Percentiles rank a stretch among this genome's conserved stretches.
phyloP scores from a whole-genome alignment of 2,797 vertebrate species.

The Alcedo atthis region DNA sequence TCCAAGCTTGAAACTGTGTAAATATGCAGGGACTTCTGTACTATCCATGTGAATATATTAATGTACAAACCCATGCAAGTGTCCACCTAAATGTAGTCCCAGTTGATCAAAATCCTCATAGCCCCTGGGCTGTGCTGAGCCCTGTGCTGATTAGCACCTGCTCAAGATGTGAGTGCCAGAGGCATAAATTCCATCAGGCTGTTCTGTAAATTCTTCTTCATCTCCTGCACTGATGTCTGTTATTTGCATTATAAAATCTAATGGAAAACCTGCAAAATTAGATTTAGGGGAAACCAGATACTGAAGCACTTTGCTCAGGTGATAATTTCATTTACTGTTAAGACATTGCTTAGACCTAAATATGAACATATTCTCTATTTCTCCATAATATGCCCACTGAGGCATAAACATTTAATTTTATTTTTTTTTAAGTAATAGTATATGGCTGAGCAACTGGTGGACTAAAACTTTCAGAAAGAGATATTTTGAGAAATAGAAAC shows the following conservation, averaged over 20 bases:
- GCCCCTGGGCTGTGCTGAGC: not conserved
- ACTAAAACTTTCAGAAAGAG: not conserved
- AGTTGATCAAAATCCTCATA: not conserved
- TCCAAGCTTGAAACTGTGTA: not conserved
- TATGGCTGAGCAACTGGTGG: not conserved
- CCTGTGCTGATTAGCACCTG: not conserved
- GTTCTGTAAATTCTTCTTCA: not conserved
- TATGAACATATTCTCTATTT: not conserved
- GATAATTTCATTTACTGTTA: slow-evolving; percentile 34
- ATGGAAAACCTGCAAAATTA: slow-evolving; percentile 14
- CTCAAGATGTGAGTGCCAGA: not conserved
- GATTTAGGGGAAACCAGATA: not conserved
- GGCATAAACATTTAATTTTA: not conserved
- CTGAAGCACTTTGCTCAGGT: slow-evolving; percentile 22
- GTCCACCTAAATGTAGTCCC: not conserved
- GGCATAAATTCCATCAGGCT: not conserved
- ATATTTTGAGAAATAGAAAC: not conserved
- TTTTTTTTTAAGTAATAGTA: not conserved
- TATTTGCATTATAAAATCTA: not conserved
- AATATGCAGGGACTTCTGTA: not conserved
- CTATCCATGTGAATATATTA: not conserved
- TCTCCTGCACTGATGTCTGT: not conserved
- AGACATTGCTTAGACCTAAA: not conserved
- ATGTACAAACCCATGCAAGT: not conserved
- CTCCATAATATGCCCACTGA: not conserved